Evolutionary conservation across 1,140 invertebrate species (phyloP), one percentile per base, ranked within the genome.

Genomic region (Dreissena polymorpha): DNA sequence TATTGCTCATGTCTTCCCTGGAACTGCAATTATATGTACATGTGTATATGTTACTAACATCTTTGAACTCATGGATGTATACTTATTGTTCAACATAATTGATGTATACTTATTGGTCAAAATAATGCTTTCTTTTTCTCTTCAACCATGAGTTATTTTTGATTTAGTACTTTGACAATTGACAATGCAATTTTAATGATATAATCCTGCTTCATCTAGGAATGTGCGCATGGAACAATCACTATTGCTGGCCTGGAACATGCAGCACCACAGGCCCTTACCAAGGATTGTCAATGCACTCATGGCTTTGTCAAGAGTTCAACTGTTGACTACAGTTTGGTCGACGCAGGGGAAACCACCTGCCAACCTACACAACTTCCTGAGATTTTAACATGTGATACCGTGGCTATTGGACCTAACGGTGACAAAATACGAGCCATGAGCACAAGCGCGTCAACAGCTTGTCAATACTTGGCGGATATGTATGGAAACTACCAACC

Each of bases 401-500:
- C 72, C 8, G 72, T 74, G 21, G 72, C 27, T 0, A 57, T 53
- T 2, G 72, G 72, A 27, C 72, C 72, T 10, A 74, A 74, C 27
- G 55, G 53, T 27, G 72, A 74, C 25, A 74, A 60, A 39, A 57
- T 14, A 23, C 16, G 57, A 23, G 57, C 57, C 16, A 60, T 60
- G 57, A 18, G 16, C 16, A n/a, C 57, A n/a, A 51, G 25, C 16
- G 39, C 18, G 0, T 72, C 51, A 12, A 72, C 49, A 0, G 49
- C 14, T 7, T 72, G 70, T 23, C 70, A 72, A 21, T 12, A 72
- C 55, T 23, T 72, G 6, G 8, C 2, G n/a, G 70, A 72, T n/a
- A 72, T 72, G 70, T 72, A 72, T 55, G 70, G 70, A 18, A 72
- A 72, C 23, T 72, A 51, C 23, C 70, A 72, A 25, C 49, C 57